phyloP scores from a whole-genome alignment of 2,113 vertebrate genomes.

The Gopherus flavomarginatus region DNA sequence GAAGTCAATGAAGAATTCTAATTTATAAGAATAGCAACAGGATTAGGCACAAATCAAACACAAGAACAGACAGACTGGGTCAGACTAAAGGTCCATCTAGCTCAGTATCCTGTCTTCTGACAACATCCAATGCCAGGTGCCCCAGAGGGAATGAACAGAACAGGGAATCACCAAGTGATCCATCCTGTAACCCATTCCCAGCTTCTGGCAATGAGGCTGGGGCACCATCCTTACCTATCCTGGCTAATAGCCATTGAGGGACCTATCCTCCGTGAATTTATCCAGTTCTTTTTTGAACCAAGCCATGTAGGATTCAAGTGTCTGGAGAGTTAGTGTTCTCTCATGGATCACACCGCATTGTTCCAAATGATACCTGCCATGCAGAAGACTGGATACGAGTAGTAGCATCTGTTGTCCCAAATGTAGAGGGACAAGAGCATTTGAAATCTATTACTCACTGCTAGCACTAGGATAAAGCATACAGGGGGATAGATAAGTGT shows the following conservation, averaged over 20 bases:
- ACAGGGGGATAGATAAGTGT: not conserved
- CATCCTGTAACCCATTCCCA: too few species aligned
- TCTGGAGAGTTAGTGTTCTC: not conserved
- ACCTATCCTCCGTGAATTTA: too few species aligned
- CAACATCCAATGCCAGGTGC: too few species aligned
- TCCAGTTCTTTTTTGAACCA: not conserved
- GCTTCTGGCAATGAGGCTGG: too few species aligned
- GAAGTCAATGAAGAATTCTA: not conserved
- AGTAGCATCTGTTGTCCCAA: not conserved
- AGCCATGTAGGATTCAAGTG: not conserved
- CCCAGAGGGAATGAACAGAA: too few species aligned
- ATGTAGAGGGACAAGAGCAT: not conserved
- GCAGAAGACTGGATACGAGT: not conserved
- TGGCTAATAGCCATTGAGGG: too few species aligned
- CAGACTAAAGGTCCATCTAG: too few species aligned
- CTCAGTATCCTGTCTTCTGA: too few species aligned
- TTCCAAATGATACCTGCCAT: not conserved
- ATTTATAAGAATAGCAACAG: not conserved
- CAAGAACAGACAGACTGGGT: too few species aligned
- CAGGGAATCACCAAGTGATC: too few species aligned
- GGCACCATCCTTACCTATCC: too few species aligned
- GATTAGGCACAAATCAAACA: not conserved
- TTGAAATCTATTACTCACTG: not conserved
- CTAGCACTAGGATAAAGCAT: not conserved
- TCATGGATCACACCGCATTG: not conserved